Evolutionary conservation across 2,797 vertebrate genomes (phyloP).

Genomic region (Hippopotamyrus pictus): DNA sequence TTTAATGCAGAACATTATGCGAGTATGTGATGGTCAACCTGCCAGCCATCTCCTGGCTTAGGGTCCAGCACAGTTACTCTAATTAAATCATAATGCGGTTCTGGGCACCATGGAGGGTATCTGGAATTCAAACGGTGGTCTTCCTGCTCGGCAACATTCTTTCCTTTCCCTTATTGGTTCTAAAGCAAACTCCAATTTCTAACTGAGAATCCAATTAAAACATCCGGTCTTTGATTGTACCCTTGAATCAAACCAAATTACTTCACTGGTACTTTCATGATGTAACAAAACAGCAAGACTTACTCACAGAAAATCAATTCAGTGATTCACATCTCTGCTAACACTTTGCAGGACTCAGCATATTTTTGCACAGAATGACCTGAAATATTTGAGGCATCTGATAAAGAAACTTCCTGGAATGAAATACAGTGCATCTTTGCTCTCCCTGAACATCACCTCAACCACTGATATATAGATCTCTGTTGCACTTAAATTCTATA

Average conservation of each 20-base stretch:
- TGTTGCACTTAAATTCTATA: background rate
- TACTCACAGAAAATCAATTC: background rate
- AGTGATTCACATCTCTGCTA: background rate
- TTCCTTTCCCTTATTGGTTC: background rate
- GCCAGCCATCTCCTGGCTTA: background rate
- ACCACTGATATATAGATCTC: background rate
- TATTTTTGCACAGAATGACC: background rate
- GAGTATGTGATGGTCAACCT: background rate
- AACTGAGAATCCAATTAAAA: background rate
- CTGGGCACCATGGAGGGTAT: background rate
- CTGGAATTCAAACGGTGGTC: background rate
- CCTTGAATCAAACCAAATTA: background rate
- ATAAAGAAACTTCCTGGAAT: background rate
- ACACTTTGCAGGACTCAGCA: constrained; percentile 1
- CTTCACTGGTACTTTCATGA: background rate
- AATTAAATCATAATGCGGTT: background rate
- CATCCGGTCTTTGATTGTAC: background rate
- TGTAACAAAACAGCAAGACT: background rate
- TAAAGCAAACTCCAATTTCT: background rate
- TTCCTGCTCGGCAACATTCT: background rate
- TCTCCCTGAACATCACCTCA: background rate
- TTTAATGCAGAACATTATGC: background rate
- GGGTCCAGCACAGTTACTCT: background rate
- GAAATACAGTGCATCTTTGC: background rate
- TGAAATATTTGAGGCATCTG: background rate